These are phyloP conservation scores for Antheraea mylitta DNA, from an alignment of 1,140 invertebrate species.

Conservation along the genomic window DNA sequence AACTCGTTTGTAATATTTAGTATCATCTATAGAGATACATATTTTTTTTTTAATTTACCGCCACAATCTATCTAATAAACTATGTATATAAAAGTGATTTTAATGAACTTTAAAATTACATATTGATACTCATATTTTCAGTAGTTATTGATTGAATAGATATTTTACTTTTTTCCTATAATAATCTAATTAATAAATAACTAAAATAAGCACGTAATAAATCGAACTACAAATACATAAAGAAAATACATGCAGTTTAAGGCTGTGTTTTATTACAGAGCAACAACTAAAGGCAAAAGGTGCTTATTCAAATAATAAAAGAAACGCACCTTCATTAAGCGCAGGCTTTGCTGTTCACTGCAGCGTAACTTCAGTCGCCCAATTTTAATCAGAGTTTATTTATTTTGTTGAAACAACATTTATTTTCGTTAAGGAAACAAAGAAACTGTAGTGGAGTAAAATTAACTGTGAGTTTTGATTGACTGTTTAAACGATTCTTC, in stretches of 20 bases:
- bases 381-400: conserved; percentile 12
- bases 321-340: conserved; percentile 10
- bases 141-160: too few species aligned
- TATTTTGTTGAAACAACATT: conserved; percentile 8
- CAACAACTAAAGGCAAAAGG: neutral
- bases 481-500: too few species aligned
- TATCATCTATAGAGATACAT: too few species aligned
- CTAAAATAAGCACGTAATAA: neutral
- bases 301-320: conserved; percentile 10
- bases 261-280: neutral
- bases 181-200: neutral
- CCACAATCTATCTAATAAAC: too few species aligned
- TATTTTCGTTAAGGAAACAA: neutral
- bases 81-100: too few species aligned
- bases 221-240: neutral
- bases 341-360: conserved; percentile 7
- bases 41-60: too few species aligned
- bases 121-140: too few species aligned
- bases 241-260: too few species aligned
- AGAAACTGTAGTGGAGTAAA: neutral
- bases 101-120: too few species aligned
- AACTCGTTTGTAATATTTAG: too few species aligned
- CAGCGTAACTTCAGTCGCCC: conserved; percentile 9
- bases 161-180: too few species aligned
- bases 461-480: neutral